Evolutionary conservation across 2,888 invertebrate genomes (phyloP).

Genomic region (Athripsodes cinereus): DNA sequence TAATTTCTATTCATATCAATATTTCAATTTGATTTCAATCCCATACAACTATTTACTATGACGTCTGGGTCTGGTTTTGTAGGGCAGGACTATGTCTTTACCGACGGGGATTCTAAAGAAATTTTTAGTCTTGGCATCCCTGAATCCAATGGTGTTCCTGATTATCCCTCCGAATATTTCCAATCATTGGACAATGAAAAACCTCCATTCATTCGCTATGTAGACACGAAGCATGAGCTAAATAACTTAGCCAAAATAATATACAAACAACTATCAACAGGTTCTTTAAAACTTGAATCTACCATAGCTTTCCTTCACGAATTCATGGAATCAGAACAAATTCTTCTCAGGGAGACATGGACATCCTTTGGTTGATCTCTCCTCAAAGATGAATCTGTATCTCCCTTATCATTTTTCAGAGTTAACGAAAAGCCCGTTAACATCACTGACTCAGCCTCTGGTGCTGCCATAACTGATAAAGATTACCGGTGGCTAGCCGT

Average conservation of each 20-base stretch:
- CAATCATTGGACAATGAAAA: neutral
- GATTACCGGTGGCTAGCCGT: neutral
- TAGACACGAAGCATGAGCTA: neutral
- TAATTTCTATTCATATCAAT: too few species aligned
- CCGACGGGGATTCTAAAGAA: neutral
- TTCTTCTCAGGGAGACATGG: neutral
- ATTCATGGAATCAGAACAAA: neutral
- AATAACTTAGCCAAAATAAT: neutral
- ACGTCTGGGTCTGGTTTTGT: neutral
- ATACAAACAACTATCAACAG: neutral
- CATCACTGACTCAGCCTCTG: neutral
- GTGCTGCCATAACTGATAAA: neutral
- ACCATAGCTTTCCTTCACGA: neutral
- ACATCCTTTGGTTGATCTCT: neutral
- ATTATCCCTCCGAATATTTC: neutral
- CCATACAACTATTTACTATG: too few species aligned
- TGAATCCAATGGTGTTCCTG: neutral
- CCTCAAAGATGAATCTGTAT: neutral
- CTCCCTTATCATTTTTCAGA: neutral
- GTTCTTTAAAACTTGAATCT: neutral
- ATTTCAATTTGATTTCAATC: too few species aligned
- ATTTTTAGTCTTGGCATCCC: neutral
- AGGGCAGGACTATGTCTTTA: neutral
- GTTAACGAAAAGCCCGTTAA: neutral
- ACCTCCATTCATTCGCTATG: neutral